Conservation (phyloP, 2,797 vertebrate species). For the Phyllotis vaccarum region DNA sequence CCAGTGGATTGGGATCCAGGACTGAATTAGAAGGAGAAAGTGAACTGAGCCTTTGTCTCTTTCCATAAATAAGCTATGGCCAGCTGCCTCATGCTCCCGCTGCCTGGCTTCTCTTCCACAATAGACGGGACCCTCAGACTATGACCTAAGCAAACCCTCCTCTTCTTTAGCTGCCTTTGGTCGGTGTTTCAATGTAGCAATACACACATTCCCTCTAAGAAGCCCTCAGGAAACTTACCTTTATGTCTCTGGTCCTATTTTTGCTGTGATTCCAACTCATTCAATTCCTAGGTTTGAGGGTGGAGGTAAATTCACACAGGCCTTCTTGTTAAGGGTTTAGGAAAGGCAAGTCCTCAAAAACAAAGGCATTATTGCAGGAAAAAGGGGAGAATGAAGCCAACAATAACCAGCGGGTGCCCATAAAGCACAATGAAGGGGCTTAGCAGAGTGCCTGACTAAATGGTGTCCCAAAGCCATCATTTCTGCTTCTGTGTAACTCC, state of each 20-base stretch:
- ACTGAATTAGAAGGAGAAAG: neutral
- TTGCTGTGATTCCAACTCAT: neutral
- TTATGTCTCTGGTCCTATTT: neutral
- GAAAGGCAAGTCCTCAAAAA: neutral
- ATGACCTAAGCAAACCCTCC: neutral
- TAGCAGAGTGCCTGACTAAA: neutral
- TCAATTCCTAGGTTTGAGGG: neutral
- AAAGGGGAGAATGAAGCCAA: neutral
- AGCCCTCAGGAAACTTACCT: neutral
- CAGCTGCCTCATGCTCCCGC: neutral
- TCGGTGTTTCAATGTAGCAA: neutral
- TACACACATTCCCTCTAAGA: neutral
- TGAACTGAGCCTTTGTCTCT: neutral
- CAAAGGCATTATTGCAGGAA: neutral
- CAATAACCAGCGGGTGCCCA: neutral
- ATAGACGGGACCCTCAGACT: neutral
- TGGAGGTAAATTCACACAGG: neutral
- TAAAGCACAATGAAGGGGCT: neutral
- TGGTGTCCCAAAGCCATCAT: neutral
- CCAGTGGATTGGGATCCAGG: neutral
- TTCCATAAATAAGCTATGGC: neutral
- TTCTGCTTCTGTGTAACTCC: neutral
- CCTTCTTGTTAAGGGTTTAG: neutral
- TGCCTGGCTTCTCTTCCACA: neutral
- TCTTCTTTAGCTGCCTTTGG: neutral